A percentile compares a stretch with the other conserved stretches of the same genome.
phyloP scores from a whole-genome alignment of 2,113 vertebrate genomes.

The Speoplatyrhinus poulsoni region DNA sequence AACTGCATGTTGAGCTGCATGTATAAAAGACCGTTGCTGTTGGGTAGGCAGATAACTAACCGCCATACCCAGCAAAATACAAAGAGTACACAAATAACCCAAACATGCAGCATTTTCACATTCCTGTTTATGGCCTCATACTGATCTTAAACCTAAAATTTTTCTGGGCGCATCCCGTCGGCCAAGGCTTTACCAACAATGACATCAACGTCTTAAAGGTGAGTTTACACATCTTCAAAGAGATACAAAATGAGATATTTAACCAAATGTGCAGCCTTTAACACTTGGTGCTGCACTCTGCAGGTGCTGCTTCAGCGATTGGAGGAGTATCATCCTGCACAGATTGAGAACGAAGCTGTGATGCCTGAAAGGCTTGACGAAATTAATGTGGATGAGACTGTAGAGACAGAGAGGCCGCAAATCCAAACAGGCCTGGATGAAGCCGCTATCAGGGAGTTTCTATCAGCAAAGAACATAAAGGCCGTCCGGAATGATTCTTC shows the following conservation, averaged over 20 bases:
- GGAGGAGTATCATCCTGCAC: slow-evolving; percentile 65
- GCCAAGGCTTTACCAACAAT: slow-evolving; percentile 58
- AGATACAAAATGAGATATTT: no score
- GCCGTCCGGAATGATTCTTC: slow-evolving; percentile 66
- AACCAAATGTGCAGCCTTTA: no score
- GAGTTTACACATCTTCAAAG: slow-evolving; percentile 44
- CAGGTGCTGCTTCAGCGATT: slow-evolving; percentile 79
- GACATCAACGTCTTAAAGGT: slow-evolving; percentile 82
- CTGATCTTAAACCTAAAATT: slow-evolving; percentile 67
- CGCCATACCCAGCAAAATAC: slow-evolving; percentile 30
- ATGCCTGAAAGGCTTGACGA: slow-evolving; percentile 18
- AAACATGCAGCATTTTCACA: slow-evolving; percentile 48
- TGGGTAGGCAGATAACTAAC: slow-evolving; percentile 39
- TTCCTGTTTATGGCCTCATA: slow-evolving; percentile 52
- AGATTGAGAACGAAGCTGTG: slow-evolving; percentile 17
- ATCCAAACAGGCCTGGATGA: slow-evolving; percentile 27
- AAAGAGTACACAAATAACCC: neutral
- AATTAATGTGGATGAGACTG: slow-evolving; percentile 35
- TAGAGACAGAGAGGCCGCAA: slow-evolving; percentile 8
- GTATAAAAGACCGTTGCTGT: slow-evolving; percentile 71
- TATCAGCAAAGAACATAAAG: slow-evolving; percentile 74
- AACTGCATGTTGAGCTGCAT: slow-evolving; percentile 38
- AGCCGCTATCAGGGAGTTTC: slow-evolving; percentile 40
- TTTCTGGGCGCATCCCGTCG: slow-evolving; percentile 68
- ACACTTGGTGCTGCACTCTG: neutral